A percentile compares a stretch with the other conserved stretches of the same genome.
Evolutionary conservation across 2,113 vertebrate genomes (phyloP).

Genomic region (Pygoscelis adeliae): DNA sequence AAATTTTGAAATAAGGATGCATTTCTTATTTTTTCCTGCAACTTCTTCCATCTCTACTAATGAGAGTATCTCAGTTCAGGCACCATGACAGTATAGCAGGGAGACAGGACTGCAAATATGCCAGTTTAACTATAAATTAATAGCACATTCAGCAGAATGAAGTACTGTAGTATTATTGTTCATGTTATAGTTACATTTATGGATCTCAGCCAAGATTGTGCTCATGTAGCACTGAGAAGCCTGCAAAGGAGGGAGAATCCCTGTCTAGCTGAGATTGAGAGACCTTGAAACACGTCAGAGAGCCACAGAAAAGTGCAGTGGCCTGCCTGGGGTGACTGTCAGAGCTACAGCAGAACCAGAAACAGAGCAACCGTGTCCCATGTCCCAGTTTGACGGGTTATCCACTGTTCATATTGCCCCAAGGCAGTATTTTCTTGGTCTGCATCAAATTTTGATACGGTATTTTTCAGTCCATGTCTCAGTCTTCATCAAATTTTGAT

Average conservation of each 20-base stretch:
- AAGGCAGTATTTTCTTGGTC: background rate
- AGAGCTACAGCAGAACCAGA: background rate
- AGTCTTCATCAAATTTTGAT: background rate
- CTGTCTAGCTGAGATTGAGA: background rate
- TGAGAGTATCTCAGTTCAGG: background rate
- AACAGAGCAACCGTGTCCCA: background rate
- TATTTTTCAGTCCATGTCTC: background rate
- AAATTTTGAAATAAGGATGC: background rate
- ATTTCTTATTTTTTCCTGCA: background rate
- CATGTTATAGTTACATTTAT: background rate
- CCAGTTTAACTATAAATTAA: background rate
- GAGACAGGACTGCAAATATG: background rate
- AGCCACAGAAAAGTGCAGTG: background rate
- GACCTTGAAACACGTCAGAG: background rate
- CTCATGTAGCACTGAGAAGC: background rate
- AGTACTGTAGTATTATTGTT: background rate
- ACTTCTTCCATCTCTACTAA: background rate
- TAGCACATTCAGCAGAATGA: background rate
- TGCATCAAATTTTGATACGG: background rate
- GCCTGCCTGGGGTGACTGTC: background rate
- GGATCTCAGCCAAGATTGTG: background rate
- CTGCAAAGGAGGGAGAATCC: background rate
- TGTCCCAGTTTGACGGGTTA: background rate
- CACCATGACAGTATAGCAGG: background rate
- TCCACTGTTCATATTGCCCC: background rate